phyloP scores from a whole-genome alignment of 2,888 invertebrate species.

The Galerucella pusilla region DNA sequence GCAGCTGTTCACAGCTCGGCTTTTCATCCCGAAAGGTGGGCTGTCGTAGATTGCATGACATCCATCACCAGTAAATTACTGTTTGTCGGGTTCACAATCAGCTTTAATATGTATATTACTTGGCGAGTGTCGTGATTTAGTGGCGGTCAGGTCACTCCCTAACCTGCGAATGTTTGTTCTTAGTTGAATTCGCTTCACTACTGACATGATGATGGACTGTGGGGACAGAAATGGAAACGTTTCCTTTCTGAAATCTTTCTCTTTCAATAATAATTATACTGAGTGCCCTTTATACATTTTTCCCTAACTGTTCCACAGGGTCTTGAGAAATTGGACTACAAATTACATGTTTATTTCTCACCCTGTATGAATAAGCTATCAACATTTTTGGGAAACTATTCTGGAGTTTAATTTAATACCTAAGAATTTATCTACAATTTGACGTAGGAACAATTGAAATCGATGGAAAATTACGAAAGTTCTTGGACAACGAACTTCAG shows the following conservation, averaged over 20 bases:
- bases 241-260: background rate
- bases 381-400: too few relatives aligned
- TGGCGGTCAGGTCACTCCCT: conserved; percentile 45
- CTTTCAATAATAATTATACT: background rate
- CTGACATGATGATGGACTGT: conserved; percentile 17
- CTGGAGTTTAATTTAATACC: too few relatives aligned
- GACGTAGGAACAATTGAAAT: too few relatives aligned
- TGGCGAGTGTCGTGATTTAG: conserved; percentile 47
- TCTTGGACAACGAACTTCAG: too few relatives aligned
- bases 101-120: conserved; percentile 45
- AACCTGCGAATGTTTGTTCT: conserved; percentile 48
- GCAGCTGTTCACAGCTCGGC: conserved; percentile 37
- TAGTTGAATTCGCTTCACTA: conserved; percentile 20
- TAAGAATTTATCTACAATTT: too few relatives aligned
- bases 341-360: too few relatives aligned
- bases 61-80: conserved; percentile 44
- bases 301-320: too few relatives aligned
- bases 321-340: too few relatives aligned
- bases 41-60: conserved; percentile 44
- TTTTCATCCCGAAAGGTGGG: conserved; percentile 39
- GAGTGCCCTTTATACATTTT: background rate
- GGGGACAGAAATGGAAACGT: conserved; percentile 6
- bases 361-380: too few relatives aligned
- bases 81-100: conserved; percentile 44
- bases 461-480: too few relatives aligned